Evolutionary conservation across 2,797 vertebrate species (phyloP).

Genomic region (Heteromormyrus szaboi): DNA sequence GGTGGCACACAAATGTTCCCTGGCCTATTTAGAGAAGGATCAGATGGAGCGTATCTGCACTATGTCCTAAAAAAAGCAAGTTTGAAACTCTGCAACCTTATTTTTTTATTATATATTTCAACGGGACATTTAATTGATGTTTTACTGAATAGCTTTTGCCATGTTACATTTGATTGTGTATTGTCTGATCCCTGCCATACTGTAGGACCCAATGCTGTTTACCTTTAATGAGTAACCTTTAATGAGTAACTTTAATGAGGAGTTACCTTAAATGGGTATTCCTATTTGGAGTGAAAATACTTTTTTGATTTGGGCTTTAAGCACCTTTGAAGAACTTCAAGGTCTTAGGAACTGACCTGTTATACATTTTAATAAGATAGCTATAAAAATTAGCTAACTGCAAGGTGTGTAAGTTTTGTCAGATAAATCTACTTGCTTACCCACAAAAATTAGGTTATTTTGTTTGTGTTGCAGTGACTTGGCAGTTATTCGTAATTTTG

Average conservation of each 20-base stretch:
- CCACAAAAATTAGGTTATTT: neutral
- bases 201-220: neutral
- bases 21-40: constrained; percentile 4
- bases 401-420: neutral
- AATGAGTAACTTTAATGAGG: neutral
- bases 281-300: neutral
- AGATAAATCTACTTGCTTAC: neutral
- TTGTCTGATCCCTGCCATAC: neutral
- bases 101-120: neutral
- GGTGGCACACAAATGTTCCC: neutral
- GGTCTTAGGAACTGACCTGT: neutral
- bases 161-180: neutral
- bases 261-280: neutral
- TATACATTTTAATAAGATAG: neutral
- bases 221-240: neutral
- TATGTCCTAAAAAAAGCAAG: constrained; percentile 1
- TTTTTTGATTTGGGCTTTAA: neutral
- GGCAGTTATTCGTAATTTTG: neutral
- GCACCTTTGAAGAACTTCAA: neutral
- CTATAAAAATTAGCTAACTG: neutral
- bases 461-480: neutral
- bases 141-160: neutral
- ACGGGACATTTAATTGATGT: neutral
- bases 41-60: neutral
- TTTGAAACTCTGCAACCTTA: neutral